Base-by-base conservation (phyloP, 1,140 invertebrate genomes). In the Vanessa tameamea region DNA sequence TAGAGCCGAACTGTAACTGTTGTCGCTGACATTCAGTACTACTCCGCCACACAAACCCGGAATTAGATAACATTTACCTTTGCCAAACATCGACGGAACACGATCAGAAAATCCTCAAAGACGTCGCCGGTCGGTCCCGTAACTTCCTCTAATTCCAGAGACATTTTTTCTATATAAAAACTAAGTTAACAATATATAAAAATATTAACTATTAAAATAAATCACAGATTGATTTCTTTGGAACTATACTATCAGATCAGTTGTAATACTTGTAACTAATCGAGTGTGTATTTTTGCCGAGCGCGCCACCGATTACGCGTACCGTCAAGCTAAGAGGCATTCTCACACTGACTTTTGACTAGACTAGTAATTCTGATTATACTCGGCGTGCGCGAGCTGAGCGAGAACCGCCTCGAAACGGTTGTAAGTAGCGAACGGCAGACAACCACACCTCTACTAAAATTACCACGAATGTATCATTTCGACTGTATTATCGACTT, bases 51-150 rank as follows among this genome's bases (percentile, higher is more conserved):
- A 72, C 79, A 82, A 85, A 83, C 76, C 78, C 82, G 76, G 86
- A 90, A 87, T 85, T 88, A 91, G 86, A 91, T 80, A 85, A 79
- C 84, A 85, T 82, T 90, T 93, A 95, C 94, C 94, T 94, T 93
- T 88, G 90, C 90, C 90, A 94, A 93, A 86, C 94, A 92, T 78
- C 94, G 92, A 65, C 93, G 93, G 78, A 94, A 94, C 79, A 95
- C 86, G 80, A 94, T 87, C 72, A 94, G 88, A 85, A 95, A 94
- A 87, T 95, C 94, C 83, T 95, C 94, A 87, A 95, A 93, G 82
- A 95, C 93, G 84, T 95, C 94, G 71, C 94, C 94, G 51, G 90
- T 89, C 57, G 82, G 78, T 55, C 88, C 90, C 59, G 89, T 85
- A 12, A 89, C 67, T 63, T 93, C 92, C 83, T 93, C 91, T 72